A percentile compares a stretch with the other conserved stretches of the same genome.
These are phyloP conservation scores for Caprella mutica DNA, from an alignment of 2,888 invertebrate genomes.

Conservation along the genomic window DNA sequence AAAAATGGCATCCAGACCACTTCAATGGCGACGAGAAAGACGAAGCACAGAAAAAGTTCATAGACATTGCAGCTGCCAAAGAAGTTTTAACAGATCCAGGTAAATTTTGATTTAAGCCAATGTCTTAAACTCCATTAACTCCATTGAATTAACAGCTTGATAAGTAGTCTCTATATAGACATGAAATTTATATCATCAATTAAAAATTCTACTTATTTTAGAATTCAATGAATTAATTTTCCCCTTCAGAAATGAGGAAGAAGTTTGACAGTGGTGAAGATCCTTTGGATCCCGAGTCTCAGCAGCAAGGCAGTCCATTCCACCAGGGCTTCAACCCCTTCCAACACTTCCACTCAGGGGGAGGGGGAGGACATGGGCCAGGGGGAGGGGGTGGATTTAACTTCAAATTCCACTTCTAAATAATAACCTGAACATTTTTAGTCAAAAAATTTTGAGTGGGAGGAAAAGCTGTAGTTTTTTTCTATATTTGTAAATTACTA, in stretches of 20 bases:
- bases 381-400: conserved; percentile 61
- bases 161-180: no score
- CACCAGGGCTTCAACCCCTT: conserved; percentile 58
- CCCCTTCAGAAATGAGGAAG: conserved; percentile 68
- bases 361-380: conserved; percentile 35
- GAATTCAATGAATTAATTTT: no score
- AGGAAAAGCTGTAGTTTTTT: no score
- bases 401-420: conserved; percentile 87
- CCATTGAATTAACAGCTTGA: no score
- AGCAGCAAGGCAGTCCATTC: conserved; percentile 44
- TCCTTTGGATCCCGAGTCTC: conserved; percentile 88
- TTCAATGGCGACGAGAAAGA: conserved; percentile 74
- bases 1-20: conserved; percentile 98
- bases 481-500: no score
- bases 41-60: conserved; percentile 90
- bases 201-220: conserved; percentile 1
- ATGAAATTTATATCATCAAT: not conserved
- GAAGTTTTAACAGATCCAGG: conserved; percentile 66
- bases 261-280: conserved; percentile 92
- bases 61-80: conserved; percentile 97
- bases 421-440: no score
- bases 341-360: conserved; percentile 50
- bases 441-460: no score
- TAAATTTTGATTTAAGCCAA: conserved; percentile 36
- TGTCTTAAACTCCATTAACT: no score